A percentile compares a stretch with the other conserved stretches of the same genome.
Evolutionary conservation across 2,113 vertebrate species (phyloP).

Genomic region (Vireo altiloquus): DNA sequence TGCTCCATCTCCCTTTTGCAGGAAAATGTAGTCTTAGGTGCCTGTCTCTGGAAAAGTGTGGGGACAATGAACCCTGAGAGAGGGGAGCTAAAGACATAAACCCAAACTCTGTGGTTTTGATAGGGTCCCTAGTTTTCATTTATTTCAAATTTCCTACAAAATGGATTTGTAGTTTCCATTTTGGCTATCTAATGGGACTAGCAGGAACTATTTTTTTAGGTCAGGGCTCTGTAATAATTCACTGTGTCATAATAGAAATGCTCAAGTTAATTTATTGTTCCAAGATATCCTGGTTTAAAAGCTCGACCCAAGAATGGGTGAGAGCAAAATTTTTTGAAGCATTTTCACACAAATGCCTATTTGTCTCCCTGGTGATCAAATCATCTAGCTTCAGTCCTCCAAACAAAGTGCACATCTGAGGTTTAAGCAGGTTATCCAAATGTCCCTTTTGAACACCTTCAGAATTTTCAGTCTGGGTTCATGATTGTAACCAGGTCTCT

Average conservation of each 20-base stretch:
- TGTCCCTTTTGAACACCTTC: background rate
- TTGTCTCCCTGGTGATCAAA: background rate
- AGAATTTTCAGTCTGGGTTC: background rate
- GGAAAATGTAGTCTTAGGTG: background rate
- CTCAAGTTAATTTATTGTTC: background rate
- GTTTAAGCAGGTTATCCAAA: background rate
- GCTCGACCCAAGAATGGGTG: background rate
- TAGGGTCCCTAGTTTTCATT: rapidly evolving
- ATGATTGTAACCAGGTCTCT: background rate
- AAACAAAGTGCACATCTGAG: background rate
- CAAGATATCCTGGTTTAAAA: background rate
- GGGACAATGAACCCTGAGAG: background rate
- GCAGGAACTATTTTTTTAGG: background rate
- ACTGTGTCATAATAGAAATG: background rate
- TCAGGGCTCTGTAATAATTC: background rate
- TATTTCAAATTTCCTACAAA: no score
- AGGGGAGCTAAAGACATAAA: background rate
- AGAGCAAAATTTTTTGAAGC: background rate
- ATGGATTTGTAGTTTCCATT: background rate
- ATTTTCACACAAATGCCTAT: background rate
- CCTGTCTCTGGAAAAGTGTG: background rate
- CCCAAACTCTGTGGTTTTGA: background rate
- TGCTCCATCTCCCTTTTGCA: background rate
- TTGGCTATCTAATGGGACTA: background rate
- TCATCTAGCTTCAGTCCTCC: background rate